phyloP scores from a whole-genome alignment of 1,140 invertebrate species.

The Ceratitis capitata region DNA sequence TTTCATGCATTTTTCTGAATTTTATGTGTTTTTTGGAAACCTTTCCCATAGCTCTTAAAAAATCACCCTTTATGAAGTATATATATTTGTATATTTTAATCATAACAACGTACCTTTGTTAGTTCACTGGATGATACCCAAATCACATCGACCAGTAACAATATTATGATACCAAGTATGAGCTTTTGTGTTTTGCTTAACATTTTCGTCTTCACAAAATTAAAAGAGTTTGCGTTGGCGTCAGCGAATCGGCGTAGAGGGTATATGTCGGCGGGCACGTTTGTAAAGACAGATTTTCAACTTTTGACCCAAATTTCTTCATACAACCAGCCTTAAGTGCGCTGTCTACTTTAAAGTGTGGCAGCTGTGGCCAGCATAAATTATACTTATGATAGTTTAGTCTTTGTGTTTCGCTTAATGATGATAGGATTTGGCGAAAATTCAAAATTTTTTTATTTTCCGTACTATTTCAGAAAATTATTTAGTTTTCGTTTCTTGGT shows the following conservation, averaged over 20 bases:
- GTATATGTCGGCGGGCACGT: background rate
- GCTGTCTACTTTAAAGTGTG: background rate
- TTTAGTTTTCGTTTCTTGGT: background rate
- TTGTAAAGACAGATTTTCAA: background rate
- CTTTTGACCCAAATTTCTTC: slow-evolving; percentile 3
- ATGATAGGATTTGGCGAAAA: background rate
- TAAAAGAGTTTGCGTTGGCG: background rate
- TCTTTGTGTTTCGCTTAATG: too few species aligned
- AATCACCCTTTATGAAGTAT: slow-evolving; percentile 4
- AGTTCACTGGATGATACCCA: slow-evolving; percentile 89
- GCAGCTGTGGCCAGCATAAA: background rate
- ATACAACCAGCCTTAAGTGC: background rate
- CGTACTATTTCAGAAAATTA: too few species aligned
- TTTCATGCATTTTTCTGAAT: too few species aligned
- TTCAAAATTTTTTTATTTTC: background rate
- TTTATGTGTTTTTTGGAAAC: too few species aligned
- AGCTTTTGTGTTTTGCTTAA: slow-evolving; percentile 78
- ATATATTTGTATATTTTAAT: slow-evolving; percentile 29
- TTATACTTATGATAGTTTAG: background rate
- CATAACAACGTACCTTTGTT: slow-evolving; percentile 73
- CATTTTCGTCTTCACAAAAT: slow-evolving; percentile 18
- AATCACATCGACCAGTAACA: slow-evolving; percentile 85
- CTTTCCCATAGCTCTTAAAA: background rate
- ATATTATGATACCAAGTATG: slow-evolving; percentile 78
- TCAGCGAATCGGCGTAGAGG: background rate